These are phyloP conservation scores for Pelobates cultripes DNA, from an alignment of 2,797 vertebrate species.

Conservation along the genomic window DNA sequence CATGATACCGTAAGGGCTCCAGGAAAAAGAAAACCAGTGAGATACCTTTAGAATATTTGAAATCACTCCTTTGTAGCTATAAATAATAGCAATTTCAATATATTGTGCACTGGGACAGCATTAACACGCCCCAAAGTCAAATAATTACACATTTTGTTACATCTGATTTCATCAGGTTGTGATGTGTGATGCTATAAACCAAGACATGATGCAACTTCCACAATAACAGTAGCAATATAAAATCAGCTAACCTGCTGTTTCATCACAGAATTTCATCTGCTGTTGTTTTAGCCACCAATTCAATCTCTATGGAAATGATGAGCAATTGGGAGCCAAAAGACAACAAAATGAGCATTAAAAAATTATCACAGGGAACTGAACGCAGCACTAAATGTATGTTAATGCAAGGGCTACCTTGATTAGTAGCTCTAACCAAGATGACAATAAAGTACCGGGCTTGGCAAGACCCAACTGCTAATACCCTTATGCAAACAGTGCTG, in stretches of 20 bases:
- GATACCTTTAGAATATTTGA: background rate
- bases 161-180: conserved; percentile 40
- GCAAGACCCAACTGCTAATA: no score
- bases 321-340: background rate
- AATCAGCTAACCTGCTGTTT: conserved; percentile 1
- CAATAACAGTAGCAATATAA: conserved; percentile 10
- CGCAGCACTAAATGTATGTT: no score
- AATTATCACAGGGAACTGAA: background rate
- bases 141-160: background rate
- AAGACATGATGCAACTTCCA: conserved; percentile 31
- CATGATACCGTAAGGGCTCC: background rate
- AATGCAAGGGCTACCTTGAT: no score
- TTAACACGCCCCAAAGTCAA: background rate
- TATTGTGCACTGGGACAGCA: background rate
- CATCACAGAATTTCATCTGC: background rate
- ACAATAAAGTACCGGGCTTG: no score
- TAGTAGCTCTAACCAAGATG: no score
- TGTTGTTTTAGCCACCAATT: background rate
- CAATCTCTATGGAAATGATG: conserved; percentile 15
- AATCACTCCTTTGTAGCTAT: background rate
- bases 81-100: conserved; percentile 3
- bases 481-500: no score
- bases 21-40: background rate
- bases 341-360: background rate
- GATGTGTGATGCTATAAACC: conserved; percentile 5